Evolutionary conservation across 2,797 vertebrate genomes (phyloP).

Genomic region (Octomys mimax): DNA sequence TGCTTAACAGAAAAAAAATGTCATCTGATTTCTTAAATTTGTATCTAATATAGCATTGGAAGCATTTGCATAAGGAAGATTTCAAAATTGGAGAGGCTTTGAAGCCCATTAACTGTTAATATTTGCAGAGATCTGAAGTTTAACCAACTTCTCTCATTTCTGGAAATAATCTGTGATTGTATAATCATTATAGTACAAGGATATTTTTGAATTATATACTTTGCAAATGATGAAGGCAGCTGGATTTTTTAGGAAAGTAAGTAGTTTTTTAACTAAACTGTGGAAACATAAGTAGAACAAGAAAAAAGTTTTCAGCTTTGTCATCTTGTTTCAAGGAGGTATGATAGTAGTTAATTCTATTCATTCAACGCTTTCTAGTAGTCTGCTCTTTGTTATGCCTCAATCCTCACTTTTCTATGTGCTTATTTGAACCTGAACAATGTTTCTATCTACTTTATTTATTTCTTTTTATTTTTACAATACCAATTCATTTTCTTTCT

Average conservation of each 20-base stretch:
- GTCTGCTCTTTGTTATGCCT: background rate
- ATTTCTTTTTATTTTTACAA: background rate
- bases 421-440: background rate
- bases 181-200: background rate
- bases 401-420: background rate
- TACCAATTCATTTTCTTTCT: background rate
- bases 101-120: background rate
- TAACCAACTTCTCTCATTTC: slow-evolving; percentile 46
- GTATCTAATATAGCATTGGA: background rate
- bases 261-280: background rate
- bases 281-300: slow-evolving; percentile 25
- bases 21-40: slow-evolving; percentile 38
- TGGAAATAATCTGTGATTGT: background rate
- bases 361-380: background rate
- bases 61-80: slow-evolving; percentile 29
- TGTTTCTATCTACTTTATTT: background rate
- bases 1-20: background rate
- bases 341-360: background rate
- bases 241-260: slow-evolving; percentile 29
- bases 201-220: background rate
- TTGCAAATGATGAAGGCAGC: slow-evolving; percentile 44
- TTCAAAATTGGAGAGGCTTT: background rate
- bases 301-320: background rate
- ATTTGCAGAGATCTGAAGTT: slow-evolving; percentile 29
- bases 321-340: background rate